phyloP scores from a whole-genome alignment of 2,888 invertebrate genomes.

The Operophtera brumata region DNA sequence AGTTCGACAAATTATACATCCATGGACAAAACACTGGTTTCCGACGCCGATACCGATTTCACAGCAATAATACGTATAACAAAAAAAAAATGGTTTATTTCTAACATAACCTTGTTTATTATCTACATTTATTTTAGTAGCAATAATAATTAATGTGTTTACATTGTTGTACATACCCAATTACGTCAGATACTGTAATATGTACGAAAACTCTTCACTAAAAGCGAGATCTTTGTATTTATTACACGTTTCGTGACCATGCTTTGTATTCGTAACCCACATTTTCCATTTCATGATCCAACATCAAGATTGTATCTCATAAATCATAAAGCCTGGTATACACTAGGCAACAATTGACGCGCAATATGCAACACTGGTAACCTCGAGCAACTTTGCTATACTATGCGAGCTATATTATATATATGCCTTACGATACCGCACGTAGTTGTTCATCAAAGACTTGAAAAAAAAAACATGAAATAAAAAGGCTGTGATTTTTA shows the following conservation, averaged over 20 bases:
- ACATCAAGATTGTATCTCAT: conserved; percentile 21
- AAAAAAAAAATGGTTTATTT: background rate
- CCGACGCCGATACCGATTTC: too few species aligned
- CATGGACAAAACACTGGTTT: too few species aligned
- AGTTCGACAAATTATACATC: too few species aligned
- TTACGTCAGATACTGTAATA: background rate
- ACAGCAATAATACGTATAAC: too few species aligned
- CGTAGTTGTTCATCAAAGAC: too few species aligned
- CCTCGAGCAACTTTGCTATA: too few species aligned
- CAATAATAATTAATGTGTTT: background rate
- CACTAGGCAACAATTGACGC: background rate
- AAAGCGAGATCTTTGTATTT: conserved; percentile 21
- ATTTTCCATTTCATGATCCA: conserved; percentile 45
- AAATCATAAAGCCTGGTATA: conserved; percentile 2
- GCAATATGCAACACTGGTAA: background rate
- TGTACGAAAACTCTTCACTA: conserved; percentile 7
- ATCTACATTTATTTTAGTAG: too few species aligned
- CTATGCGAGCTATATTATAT: too few species aligned
- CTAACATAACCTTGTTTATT: background rate
- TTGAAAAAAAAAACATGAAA: too few species aligned
- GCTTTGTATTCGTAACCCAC: conserved; percentile 42
- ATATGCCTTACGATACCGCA: too few species aligned
- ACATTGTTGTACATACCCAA: background rate
- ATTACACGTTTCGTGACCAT: conserved; percentile 42
- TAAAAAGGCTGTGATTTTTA: too few species aligned